A percentile compares a stretch with the other conserved stretches of the same genome.
Conservation (phyloP, 35 echinoderm and acorn worm genomes). For the Strongylocentrotus purpuratus region DNA sequence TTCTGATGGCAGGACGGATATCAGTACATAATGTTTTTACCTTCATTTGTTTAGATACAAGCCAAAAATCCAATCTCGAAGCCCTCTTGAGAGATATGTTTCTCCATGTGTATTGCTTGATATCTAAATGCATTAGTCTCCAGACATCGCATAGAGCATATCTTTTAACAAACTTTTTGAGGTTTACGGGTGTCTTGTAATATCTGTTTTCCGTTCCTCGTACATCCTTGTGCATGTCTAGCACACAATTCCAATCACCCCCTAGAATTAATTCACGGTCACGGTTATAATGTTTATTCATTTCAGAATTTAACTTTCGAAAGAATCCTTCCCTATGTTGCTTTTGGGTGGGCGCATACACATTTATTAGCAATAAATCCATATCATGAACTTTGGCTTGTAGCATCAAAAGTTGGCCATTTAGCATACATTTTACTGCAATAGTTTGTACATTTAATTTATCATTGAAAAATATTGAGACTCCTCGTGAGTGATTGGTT, state of each 20-base stretch:
- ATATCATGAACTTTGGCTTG: not conserved
- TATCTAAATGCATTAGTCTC: not conserved
- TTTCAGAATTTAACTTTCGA: not conserved
- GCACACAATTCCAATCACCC: not conserved
- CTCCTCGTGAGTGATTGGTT: too few relatives aligned
- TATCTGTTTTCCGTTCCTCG: not conserved
- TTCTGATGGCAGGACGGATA: not conserved
- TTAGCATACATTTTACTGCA: not conserved
- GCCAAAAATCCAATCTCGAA: not conserved
- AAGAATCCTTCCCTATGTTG: not conserved
- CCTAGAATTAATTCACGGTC: not conserved
- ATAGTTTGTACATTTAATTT: not conserved
- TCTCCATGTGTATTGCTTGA: too few relatives aligned
- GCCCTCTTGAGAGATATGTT: not conserved
- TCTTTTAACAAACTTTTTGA: not conserved
- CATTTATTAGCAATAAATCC: not conserved
- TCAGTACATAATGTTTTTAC: not conserved
- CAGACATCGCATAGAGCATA: not conserved
- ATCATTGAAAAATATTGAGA: too few relatives aligned
- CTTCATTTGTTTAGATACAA: not conserved
- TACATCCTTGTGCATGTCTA: not conserved
- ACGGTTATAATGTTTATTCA: not conserved
- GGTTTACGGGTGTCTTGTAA: not conserved
- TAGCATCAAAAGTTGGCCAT: not conserved
- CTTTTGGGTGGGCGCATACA: not conserved